Percentiles rank a stretch among this genome's conserved stretches.
Evolutionary conservation across 2,113 vertebrate genomes (phyloP).

Genomic region (Tyto alba): DNA sequence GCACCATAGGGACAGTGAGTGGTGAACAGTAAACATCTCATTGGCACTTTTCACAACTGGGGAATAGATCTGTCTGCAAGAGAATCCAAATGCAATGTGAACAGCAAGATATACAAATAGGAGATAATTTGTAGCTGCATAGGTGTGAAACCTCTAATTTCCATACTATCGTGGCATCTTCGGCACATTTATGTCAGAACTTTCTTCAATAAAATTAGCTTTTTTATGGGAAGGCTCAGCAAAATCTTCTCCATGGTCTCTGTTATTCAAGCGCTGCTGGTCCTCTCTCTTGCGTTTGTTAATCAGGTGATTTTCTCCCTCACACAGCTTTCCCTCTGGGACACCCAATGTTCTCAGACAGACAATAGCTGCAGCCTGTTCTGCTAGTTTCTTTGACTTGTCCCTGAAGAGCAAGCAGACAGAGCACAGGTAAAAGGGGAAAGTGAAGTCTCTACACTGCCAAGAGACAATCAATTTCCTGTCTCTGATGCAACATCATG

Average conservation of each 20-base stretch:
- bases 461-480: neutral
- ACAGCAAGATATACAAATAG: neutral
- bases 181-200: neutral
- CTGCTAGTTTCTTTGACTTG: conserved; percentile 95
- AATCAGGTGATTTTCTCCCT: conserved; percentile 74
- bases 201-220: conserved; percentile 53
- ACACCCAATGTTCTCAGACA: conserved; percentile 84
- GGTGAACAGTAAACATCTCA: neutral
- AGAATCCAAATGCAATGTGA: neutral
- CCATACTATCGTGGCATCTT: conserved; percentile 17
- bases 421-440: neutral
- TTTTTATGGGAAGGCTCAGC: conserved; percentile 67
- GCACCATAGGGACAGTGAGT: neutral
- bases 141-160: neutral
- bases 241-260: conserved; percentile 31
- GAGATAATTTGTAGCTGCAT: neutral
- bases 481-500: neutral
- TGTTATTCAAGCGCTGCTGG: conserved; percentile 24
- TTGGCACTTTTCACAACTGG: neutral
- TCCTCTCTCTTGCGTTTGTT: conserved; percentile 87
- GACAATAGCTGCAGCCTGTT: conserved; percentile 91
- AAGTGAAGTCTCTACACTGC: neutral
- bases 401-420: conserved; percentile 79
- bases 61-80: neutral
- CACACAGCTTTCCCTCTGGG: conserved; percentile 82